phyloP scores from a whole-genome alignment of 92 coral and sea anemone species.

The Phenganax stokvisi region DNA sequence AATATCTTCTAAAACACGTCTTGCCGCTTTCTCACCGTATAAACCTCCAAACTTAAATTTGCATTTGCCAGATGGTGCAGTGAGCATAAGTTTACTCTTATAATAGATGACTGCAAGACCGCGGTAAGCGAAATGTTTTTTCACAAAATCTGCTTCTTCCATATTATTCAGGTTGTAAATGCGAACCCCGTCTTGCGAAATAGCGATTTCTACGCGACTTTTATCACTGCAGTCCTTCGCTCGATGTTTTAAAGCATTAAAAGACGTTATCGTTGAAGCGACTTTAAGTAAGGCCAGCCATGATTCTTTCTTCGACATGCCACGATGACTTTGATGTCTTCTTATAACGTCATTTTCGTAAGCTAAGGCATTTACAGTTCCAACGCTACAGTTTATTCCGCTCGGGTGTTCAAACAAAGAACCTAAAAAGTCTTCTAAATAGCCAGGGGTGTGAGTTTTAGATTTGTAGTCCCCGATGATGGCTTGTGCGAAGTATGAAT shows the following conservation, averaged over 20 bases:
- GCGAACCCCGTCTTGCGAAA: slow-evolving; percentile 61
- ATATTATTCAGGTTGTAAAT: slow-evolving; percentile 54
- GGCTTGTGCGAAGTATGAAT: slow-evolving; percentile 87
- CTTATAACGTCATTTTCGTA: slow-evolving; percentile 71
- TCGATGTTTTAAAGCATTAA: slow-evolving; percentile 62
- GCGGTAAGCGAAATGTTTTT: slow-evolving; percentile 64
- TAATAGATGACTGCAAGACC: slow-evolving; percentile 57
- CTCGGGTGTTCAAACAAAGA: slow-evolving; percentile 76
- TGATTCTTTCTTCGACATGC: slow-evolving; percentile 66
- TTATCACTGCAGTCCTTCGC: slow-evolving; percentile 58
- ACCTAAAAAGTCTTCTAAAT: slow-evolving; percentile 75
- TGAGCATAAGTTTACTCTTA: slow-evolving; percentile 57
- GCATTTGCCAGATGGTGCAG: slow-evolving; percentile 36
- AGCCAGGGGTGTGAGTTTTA: slow-evolving; percentile 64
- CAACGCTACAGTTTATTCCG: slow-evolving; percentile 70
- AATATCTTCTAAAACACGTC: slow-evolving; percentile 63
- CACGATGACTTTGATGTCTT: slow-evolving; percentile 73
- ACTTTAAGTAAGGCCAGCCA: slow-evolving; percentile 63
- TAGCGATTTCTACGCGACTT: slow-evolving; percentile 50
- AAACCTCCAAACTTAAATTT: slow-evolving; percentile 27
- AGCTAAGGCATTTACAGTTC: slow-evolving; percentile 50
- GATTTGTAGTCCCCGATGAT: slow-evolving; percentile 65
- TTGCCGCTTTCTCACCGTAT: slow-evolving; percentile 64
- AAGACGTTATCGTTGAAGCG: slow-evolving; percentile 52
- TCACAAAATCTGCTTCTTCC: slow-evolving; percentile 59